Evolutionary conservation across 2,797 vertebrate genomes (phyloP), one percentile per base, ranked within the genome.

Genomic region (Octomys mimax): DNA sequence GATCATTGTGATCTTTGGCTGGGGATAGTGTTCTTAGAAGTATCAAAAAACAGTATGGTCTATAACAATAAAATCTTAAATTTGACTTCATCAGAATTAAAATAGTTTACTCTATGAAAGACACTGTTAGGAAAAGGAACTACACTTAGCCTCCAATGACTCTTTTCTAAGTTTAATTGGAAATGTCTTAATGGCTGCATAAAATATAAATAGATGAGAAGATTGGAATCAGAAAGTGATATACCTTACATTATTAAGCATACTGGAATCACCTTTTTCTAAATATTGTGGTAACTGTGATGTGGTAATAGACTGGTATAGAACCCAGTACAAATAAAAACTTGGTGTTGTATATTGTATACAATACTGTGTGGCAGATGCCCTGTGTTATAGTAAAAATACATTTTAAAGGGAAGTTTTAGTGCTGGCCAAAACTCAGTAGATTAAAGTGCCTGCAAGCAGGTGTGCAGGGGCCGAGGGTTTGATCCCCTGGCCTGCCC

Each of bases 121-220:
- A 61, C 5, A 79, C 16, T 68, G 39, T 70, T 79, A 92, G n/a
- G 64, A 91, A 77, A 78, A 78, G 49, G 28, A 78, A 31, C 46
- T 52, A 49, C 28, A 52, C 10, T 6, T 52, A 16, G 26, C 75
- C 46, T 49, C 28, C 14, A 78, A 16, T 78, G 42, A 83, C 57
- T 86, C 6, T 87, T 16, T 88, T 78, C 42, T 75, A 89, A 94
- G 36, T 83, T 77, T 81, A 39, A 95, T 84, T 84, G 39, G 64
- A 78, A 79, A 89, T 62, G 39, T 61, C 39, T 92, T 78, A 88
- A 88, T 83, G 36, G 77, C 87, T 92, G 26, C 62, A n/a, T 88
- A 22, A 18, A 61, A 52, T 83, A 14, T 59, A 79, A 95, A 61
- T 77, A 84, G 39, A 57, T 89, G 22, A 80, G 61, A 95, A 80